Evolutionary conservation across 2,113 vertebrate species (phyloP).

Genomic region (Rhadina sibilatrix): DNA sequence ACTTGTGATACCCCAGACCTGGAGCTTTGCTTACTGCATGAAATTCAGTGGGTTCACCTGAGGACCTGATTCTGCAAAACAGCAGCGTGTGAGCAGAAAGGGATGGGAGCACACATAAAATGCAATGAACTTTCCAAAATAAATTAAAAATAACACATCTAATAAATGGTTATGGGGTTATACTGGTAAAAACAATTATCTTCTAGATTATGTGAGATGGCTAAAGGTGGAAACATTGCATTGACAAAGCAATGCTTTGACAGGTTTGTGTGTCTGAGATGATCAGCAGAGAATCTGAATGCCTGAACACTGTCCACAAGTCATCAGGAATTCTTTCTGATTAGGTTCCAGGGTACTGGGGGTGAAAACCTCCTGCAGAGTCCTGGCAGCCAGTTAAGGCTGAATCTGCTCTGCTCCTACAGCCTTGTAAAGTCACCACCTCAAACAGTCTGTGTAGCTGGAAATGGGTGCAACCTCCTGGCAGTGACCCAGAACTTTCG

Average conservation of each 20-base stretch:
- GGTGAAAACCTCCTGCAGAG: neutral
- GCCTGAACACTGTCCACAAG: neutral
- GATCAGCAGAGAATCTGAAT: neutral
- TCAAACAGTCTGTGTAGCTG: neutral
- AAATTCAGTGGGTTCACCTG: neutral
- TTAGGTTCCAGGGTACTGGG: neutral
- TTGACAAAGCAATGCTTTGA: neutral
- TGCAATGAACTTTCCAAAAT: neutral
- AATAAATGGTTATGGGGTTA: neutral
- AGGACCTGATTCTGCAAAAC: neutral
- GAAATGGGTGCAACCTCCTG: neutral
- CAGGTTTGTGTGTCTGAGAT: neutral
- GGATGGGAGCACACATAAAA: neutral
- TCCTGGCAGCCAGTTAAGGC: neutral
- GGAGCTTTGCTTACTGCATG: neutral
- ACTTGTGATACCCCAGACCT: neutral
- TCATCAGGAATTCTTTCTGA: neutral
- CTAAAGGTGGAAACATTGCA: neutral
- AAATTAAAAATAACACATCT: neutral
- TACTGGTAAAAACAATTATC: neutral
- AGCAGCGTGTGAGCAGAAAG: neutral
- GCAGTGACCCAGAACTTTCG: neutral
- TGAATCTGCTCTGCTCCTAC: neutral
- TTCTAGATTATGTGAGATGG: neutral
- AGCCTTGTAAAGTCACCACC: slow-evolving; percentile 27